Evolutionary conservation across 2,888 invertebrate genomes (phyloP).

Genomic region (Vesta saturnalis): DNA sequence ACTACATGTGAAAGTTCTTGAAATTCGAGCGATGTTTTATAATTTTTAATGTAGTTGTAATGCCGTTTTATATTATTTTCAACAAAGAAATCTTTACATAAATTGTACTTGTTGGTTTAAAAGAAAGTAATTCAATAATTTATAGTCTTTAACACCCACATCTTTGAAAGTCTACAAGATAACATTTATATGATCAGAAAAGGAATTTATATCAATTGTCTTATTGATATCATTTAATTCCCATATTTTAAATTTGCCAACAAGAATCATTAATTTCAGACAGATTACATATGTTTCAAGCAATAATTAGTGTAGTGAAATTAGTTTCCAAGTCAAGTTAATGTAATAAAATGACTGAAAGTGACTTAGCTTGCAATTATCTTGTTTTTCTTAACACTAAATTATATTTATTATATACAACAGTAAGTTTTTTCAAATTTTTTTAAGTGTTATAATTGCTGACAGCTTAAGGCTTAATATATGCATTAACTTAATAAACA

Average conservation of each 20-base stretch:
- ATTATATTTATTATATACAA: neutral
- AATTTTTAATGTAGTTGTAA: constrained; percentile 8
- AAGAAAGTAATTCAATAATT: constrained; percentile 34
- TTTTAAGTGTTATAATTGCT: constrained; percentile 6
- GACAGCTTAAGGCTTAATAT: neutral
- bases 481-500: constrained; percentile 1
- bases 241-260: neutral
- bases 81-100: constrained; percentile 30
- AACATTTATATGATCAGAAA: neutral
- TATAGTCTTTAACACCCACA: constrained; percentile 36
- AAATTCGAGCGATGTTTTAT: constrained; percentile 9
- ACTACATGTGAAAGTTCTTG: constrained; percentile 10
- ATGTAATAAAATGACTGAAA: constrained; percentile 20
- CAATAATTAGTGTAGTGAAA: constrained; percentile 10
- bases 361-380: constrained; percentile 19
- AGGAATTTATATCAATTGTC: constrained; percentile 3
- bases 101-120: constrained; percentile 29
- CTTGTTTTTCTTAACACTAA: constrained; percentile 6
- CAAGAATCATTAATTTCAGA: neutral
- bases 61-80: constrained; percentile 18
- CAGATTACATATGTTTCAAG: constrained; percentile 2
- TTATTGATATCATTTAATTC: constrained; percentile 1
- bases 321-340: neutral
- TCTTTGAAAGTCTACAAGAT: constrained; percentile 8
- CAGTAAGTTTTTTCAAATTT: constrained; percentile 4